phyloP scores from a whole-genome alignment of 2,888 invertebrate species.

The Silvanus unidentatus region DNA sequence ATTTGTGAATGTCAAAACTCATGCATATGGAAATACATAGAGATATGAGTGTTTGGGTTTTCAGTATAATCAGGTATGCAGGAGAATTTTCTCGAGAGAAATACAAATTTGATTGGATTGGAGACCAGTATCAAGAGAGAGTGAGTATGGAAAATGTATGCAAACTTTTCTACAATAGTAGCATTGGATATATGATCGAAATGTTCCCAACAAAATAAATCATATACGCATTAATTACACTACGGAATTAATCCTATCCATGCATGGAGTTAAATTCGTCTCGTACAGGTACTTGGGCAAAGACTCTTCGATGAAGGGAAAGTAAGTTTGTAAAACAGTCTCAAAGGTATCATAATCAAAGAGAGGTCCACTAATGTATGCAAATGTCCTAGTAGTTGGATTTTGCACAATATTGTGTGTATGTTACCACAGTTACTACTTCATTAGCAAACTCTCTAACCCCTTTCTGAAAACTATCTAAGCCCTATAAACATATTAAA shows the following conservation, averaged over 20 bases:
- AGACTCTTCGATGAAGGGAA: background rate
- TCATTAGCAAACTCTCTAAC: conserved; percentile 9
- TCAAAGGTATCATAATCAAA: conserved; percentile 35
- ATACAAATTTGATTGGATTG: conserved; percentile 45
- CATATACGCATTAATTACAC: too few species aligned
- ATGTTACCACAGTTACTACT: conserved; percentile 1
- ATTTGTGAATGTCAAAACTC: conserved; percentile 42
- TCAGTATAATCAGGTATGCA: conserved; percentile 40
- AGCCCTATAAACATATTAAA: too few species aligned
- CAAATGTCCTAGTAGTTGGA: conserved; percentile 28
- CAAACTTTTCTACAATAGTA: too few species aligned
- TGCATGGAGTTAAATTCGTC: too few species aligned
- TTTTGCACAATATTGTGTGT: conserved; percentile 8
- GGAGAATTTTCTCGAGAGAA: conserved; percentile 44
- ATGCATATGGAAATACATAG: conserved; percentile 44
- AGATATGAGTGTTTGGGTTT: conserved; percentile 30
- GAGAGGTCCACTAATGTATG: conserved; percentile 35
- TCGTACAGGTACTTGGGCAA: background rate
- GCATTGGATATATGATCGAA: background rate
- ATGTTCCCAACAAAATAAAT: background rate
- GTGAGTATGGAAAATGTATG: too few species aligned
- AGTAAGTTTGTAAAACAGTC: conserved; percentile 19
- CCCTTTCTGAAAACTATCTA: background rate
- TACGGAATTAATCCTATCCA: too few species aligned
- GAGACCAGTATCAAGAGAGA: background rate